A percentile compares a stretch with the other conserved stretches of the same genome.
These are phyloP conservation scores for Hydrolagus affinis DNA, from an alignment of 2,113 vertebrate species.

Conservation along the genomic window DNA sequence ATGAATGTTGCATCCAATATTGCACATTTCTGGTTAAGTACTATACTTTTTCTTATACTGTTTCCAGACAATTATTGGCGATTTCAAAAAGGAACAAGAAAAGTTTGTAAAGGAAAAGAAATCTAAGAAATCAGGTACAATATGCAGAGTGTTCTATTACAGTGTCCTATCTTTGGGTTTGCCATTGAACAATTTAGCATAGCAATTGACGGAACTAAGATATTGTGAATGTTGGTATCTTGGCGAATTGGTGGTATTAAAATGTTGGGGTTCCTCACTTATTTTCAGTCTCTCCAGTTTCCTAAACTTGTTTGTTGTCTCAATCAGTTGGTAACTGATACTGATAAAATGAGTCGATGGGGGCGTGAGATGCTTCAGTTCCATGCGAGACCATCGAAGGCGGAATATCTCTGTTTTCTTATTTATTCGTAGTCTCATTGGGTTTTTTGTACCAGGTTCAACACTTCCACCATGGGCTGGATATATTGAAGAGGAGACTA, in stretches of 20 bases:
- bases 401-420: constrained; percentile 13
- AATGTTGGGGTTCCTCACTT: too few species aligned
- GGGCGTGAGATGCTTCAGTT: too few species aligned
- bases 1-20: not conserved
- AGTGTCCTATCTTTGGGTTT: too few species aligned
- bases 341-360: too few species aligned
- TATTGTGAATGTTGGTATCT: too few species aligned
- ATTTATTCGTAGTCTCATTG: constrained; percentile 16
- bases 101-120: constrained; percentile 34
- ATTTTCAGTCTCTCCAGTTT: too few species aligned
- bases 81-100: constrained; percentile 36
- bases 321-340: too few species aligned
- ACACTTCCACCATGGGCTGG: constrained; percentile 34
- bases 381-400: too few species aligned
- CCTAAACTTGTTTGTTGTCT: too few species aligned
- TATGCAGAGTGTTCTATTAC: not conserved
- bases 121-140: constrained; percentile 30
- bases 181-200: too few species aligned
- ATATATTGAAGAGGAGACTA: constrained; percentile 29
- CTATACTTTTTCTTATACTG: not conserved
- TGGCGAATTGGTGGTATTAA: too few species aligned
- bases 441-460: constrained; percentile 20
- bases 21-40: not conserved
- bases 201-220: too few species aligned
- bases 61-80: constrained; percentile 33